Conservation (phyloP, 2,113 vertebrate species). For the Poecilia latipinna region DNA sequence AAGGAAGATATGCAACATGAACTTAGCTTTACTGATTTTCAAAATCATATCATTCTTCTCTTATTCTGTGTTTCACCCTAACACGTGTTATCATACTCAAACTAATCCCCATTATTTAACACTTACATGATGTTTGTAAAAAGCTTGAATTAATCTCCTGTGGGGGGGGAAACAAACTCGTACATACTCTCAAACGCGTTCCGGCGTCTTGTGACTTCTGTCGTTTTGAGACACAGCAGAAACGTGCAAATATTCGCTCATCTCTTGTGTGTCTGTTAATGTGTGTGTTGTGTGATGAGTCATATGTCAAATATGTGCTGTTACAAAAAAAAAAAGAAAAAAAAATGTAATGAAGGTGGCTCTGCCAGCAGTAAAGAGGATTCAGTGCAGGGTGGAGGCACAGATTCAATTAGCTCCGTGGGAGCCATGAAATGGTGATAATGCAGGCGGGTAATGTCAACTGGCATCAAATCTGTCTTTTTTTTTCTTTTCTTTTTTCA, state of each 20-base stretch:
- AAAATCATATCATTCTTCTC: slow-evolving; percentile 8
- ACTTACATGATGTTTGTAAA: slow-evolving; percentile 29
- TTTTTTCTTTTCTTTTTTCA: background rate
- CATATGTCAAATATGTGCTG: slow-evolving; percentile 46
- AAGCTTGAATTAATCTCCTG: slow-evolving; percentile 27
- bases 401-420: slow-evolving; percentile 67
- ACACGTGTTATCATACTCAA: slow-evolving; percentile 18
- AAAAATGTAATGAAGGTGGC: slow-evolving; percentile 35
- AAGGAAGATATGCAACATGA: background rate
- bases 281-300: slow-evolving; percentile 30
- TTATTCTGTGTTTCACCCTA: background rate
- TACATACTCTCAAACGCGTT: background rate
- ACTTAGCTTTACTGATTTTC: slow-evolving; percentile 11
- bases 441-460: slow-evolving; percentile 60
- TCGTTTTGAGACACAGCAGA: slow-evolving; percentile 12
- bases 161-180: background rate
- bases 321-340: slow-evolving; percentile 11
- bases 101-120: background rate
- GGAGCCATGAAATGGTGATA: slow-evolving; percentile 56
- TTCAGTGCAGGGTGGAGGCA: slow-evolving; percentile 45
- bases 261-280: slow-evolving; percentile 10
- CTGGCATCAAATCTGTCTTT: slow-evolving; percentile 49
- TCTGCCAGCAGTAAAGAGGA: slow-evolving; percentile 54
- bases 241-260: slow-evolving; percentile 28
- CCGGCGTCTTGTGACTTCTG: slow-evolving; percentile 29